These are phyloP conservation scores for Andrena haemorrhoa DNA, from an alignment of 2,888 invertebrate genomes.

Conservation along the genomic window DNA sequence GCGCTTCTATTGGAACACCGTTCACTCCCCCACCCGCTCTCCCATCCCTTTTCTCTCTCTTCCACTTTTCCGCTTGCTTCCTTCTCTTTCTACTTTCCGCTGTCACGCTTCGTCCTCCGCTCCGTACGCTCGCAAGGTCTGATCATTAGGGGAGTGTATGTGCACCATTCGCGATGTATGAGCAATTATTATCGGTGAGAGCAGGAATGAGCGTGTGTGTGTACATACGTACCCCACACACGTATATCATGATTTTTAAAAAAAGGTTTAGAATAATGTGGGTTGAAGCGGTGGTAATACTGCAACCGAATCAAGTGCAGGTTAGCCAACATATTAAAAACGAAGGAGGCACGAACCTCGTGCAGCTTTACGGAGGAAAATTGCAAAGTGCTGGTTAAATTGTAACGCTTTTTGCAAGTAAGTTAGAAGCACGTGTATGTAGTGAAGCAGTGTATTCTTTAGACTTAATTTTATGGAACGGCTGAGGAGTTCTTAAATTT, in stretches of 20 bases:
- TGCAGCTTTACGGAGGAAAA: too few relatives aligned
- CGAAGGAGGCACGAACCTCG: not conserved
- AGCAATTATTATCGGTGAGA: slow-evolving; percentile 24
- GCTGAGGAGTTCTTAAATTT: too few relatives aligned
- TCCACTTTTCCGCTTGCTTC: not conserved
- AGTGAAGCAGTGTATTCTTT: too few relatives aligned
- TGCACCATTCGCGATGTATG: not conserved
- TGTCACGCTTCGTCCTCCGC: slow-evolving; percentile 33
- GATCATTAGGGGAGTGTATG: slow-evolving; percentile 35
- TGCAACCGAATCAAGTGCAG: slow-evolving; percentile 53
- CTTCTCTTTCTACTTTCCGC: slow-evolving; percentile 2
- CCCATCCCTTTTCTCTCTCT: slow-evolving; percentile 26
- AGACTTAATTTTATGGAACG: too few relatives aligned
- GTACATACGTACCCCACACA: not conserved
- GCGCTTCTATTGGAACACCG: slow-evolving; percentile 62
- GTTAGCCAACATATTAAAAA: slow-evolving; percentile 44
- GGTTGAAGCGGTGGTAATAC: slow-evolving; percentile 38
- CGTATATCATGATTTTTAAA: slow-evolving; percentile 6
- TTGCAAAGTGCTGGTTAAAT: too few relatives aligned
- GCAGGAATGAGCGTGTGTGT: not conserved
- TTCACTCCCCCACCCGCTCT: slow-evolving; percentile 43
- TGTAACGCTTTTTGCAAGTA: too few relatives aligned
- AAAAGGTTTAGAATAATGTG: slow-evolving; percentile 45
- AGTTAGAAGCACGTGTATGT: too few relatives aligned
- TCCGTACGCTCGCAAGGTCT: slow-evolving; percentile 35